Conservation (phyloP, 2,888 invertebrate species). For the Ctenicera cuprea region DNA sequence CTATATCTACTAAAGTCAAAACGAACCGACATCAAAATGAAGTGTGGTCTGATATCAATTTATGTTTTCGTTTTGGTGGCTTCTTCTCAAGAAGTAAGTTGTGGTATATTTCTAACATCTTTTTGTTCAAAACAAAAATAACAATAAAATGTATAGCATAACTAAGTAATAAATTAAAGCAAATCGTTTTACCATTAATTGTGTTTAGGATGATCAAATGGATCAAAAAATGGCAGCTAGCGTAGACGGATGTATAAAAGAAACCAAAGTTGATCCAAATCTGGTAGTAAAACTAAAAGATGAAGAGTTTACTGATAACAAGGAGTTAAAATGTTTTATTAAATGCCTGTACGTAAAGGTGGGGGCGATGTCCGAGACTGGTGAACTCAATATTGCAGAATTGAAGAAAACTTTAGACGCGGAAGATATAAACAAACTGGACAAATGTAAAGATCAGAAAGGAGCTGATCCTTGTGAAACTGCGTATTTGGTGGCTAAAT, state of each 20-base stretch:
- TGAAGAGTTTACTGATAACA: slow-evolving; percentile 71
- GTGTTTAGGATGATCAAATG: no score
- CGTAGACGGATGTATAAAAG: slow-evolving; percentile 46
- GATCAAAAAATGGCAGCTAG: no score
- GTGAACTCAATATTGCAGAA: not conserved
- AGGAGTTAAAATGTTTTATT: slow-evolving; percentile 72
- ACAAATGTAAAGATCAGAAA: not conserved
- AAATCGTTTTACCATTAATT: no score
- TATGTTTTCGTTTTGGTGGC: no score
- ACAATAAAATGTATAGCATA: no score
- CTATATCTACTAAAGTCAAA: no score
- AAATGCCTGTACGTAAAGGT: slow-evolving; percentile 74
- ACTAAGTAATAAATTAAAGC: no score
- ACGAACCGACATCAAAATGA: no score
- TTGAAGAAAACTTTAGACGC: not conserved
- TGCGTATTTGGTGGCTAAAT: not conserved
- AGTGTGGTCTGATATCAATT: no score
- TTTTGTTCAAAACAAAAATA: no score
- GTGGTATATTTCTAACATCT: no score
- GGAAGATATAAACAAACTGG: not conserved
- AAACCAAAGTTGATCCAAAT: slow-evolving; percentile 66
- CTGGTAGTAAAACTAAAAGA: slow-evolving; percentile 62
- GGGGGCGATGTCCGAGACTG: slow-evolving; percentile 66
- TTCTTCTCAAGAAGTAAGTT: no score
- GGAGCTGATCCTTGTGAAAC: slow-evolving; percentile 8